A percentile compares a stretch with the other conserved stretches of the same genome.
Conservation (phyloP, 2,797 vertebrate genomes). For the Danio kyathit region DNA sequence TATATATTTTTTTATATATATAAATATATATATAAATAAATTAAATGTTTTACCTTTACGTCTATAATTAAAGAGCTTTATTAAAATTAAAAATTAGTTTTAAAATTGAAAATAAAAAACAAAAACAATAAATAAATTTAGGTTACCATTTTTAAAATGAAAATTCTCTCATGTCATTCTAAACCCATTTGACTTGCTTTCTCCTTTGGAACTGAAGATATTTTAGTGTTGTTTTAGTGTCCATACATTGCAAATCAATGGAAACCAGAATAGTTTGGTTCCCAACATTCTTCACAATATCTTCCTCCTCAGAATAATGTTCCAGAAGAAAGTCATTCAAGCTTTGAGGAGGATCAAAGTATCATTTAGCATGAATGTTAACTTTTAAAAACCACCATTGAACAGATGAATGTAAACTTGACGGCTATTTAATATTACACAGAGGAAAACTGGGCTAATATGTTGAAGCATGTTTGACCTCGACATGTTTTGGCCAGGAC, state of each 20-base stretch:
- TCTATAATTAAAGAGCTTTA: too few relatives aligned
- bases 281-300: not conserved
- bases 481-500: conserved; percentile 45
- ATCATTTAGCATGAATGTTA: not conserved
- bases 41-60: too few relatives aligned
- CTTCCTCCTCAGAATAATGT: too few relatives aligned
- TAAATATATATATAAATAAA: too few relatives aligned
- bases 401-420: not conserved
- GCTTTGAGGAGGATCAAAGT: not conserved
- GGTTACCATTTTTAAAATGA: too few relatives aligned
- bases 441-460: conserved; percentile 10
- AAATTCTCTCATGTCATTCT: not conserved
- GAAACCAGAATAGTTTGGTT: not conserved
- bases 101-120: too few relatives aligned
- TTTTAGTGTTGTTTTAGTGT: not conserved
- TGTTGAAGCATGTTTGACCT: not conserved
- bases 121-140: too few relatives aligned
- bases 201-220: not conserved
- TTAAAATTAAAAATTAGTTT: too few relatives aligned
- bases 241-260: not conserved
- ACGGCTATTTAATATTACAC: conserved; percentile 5
- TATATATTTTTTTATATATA: too few relatives aligned
- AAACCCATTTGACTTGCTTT: not conserved
- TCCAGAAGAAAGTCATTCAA: not conserved
- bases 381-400: conserved; percentile 1